These are phyloP conservation scores for Poeciliopsis occidentalis DNA, from an alignment of 2,113 vertebrate species.

Conservation along the genomic window DNA sequence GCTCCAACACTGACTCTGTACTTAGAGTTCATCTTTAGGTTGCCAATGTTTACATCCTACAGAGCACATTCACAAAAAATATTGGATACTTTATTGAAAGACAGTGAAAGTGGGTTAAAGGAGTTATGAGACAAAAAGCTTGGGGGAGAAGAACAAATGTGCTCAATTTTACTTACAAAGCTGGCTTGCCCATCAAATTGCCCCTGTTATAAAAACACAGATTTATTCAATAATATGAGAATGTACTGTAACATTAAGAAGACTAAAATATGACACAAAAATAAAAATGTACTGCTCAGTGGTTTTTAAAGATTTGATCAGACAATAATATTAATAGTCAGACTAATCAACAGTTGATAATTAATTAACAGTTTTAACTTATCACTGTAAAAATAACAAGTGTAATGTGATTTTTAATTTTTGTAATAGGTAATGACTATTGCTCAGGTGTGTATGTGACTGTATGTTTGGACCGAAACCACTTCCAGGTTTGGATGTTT, in stretches of 20 bases:
- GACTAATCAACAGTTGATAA: too few species aligned
- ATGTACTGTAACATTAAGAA: too few species aligned
- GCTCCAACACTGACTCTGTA: constrained; percentile 89
- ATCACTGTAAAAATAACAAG: background rate
- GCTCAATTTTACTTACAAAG: too few species aligned
- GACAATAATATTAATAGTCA: too few species aligned
- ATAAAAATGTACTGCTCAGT: too few species aligned
- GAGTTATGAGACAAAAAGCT: background rate
- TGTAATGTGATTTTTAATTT: too few species aligned
- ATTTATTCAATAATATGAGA: background rate
- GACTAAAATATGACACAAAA: too few species aligned
- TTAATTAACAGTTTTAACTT: too few species aligned
- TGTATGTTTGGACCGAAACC: too few species aligned
- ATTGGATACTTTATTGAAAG: background rate
- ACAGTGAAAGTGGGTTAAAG: background rate
- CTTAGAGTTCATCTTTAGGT: constrained; percentile 85
- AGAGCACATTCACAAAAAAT: background rate
- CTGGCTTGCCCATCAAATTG: constrained; percentile 84
- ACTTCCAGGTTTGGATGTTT: background rate
- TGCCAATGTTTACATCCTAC: constrained; percentile 86
- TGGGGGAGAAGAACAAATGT: background rate
- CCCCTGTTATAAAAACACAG: constrained; percentile 72
- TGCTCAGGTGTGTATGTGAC: too few species aligned
- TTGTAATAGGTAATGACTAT: too few species aligned
- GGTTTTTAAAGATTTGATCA: too few species aligned